phyloP scores from a whole-genome alignment of 1,140 invertebrate genomes.

The Drosophila neocordata region DNA sequence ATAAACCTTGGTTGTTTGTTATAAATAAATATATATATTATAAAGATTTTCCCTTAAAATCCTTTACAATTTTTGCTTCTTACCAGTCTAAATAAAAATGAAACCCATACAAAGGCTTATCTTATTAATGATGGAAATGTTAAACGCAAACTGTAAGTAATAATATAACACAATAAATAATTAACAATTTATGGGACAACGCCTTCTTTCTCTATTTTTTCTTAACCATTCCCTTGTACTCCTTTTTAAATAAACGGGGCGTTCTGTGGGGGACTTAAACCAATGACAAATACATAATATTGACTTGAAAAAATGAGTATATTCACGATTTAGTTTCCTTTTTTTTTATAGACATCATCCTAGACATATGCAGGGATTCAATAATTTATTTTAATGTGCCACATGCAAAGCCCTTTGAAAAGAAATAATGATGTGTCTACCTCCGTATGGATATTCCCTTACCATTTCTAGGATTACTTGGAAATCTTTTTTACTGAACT shows the following conservation, averaged over 20 bases:
- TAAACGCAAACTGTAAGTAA: neutral
- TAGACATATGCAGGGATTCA: constrained; percentile 57
- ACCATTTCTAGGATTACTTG: constrained; percentile 49
- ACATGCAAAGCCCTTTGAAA: constrained; percentile 53
- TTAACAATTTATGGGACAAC: neutral
- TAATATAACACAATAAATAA: neutral
- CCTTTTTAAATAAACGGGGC: neutral
- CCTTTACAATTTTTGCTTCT: too few relatives aligned
- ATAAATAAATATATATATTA: too few relatives aligned
- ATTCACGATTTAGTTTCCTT: constrained; percentile 12
- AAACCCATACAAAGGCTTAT: too few relatives aligned
- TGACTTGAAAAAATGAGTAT: neutral
- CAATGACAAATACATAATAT: constrained; percentile 48
- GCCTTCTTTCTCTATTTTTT: constrained; percentile 2
- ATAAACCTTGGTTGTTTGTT: too few relatives aligned
- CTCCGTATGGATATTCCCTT: neutral
- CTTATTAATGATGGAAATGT: too few relatives aligned
- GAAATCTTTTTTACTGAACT: constrained; percentile 40
- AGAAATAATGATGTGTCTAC: neutral
- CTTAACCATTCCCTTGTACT: neutral
- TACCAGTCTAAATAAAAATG: too few relatives aligned
- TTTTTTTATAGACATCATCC: constrained; percentile 46
- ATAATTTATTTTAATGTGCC: constrained; percentile 67
- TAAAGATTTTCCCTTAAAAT: too few relatives aligned
- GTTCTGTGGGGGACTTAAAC: constrained; percentile 11